Evolutionary conservation across 2,113 vertebrate species (phyloP), one percentile per base, ranked within the genome.

Genomic region (Cinclus cinclus): DNA sequence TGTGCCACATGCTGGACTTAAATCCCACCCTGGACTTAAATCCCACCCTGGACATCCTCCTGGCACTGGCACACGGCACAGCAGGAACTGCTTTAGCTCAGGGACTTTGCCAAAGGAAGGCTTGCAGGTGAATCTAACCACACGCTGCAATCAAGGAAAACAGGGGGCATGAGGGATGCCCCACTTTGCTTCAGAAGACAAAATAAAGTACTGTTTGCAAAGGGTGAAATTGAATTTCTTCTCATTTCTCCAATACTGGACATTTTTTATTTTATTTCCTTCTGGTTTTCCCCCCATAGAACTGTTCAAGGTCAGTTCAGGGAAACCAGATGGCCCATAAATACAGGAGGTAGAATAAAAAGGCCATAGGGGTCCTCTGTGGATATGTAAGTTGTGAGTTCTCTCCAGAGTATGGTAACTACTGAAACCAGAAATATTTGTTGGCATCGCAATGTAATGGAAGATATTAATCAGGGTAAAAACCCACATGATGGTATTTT

Each of bases 401-500:
- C 82, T 46, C 39, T 77, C 41, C 35, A 46, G 33, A 62, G 6
- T 30, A 19, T 18, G 7, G 37, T 59, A 68, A 52, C 69, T 39
- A 62, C 6, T 27, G n/a, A 90, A 88, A 27, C 1, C 10, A 79
- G 14, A 65, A 89, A 52, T 18, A 42, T 37, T 58, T 74, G 6
- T 50, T 73, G 37, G 33, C 7, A 6, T 59, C 35, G 41, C 52
- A 52, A 10, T 47, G 15, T 18, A 62, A 63, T 79, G 33, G 42
- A 76, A 87, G 15, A 39, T 8, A 30, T 21, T 39, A 44, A 17
- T 10, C 10, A 9, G 3, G 1, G 6, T 53, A 56, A 77, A 58
- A 52, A 59, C 35, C 0, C 0, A 3, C 2, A 3, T 7, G 0
- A 37, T 3, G 22, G 4, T 37, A 24, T 58, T 68, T 88, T 52